Base-by-base conservation (phyloP, 2,888 invertebrate genomes). In the Synanthedon formicaeformis region DNA sequence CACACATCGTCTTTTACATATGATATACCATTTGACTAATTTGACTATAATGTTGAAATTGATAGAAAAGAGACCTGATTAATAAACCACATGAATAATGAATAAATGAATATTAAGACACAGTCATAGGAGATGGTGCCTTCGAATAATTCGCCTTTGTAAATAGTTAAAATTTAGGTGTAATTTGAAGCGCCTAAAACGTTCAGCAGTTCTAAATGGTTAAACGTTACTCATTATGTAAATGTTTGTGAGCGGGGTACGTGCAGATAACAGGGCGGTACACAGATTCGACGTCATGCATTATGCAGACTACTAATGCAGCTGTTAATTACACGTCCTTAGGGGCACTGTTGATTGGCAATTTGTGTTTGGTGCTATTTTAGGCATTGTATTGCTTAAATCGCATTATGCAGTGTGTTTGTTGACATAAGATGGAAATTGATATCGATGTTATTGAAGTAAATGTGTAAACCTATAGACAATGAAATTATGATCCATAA, bases 221-320 rank as follows among this genome's bases (percentile, higher is more conserved):
- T 65, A 65, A 70, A 69, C 68, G 65, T 64, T 64, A 62, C 62
- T 74, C 68, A 75, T 79, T 75, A 79, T 73, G 78, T 73, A 71
- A 76, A 75, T 75, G 71, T 77, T 75, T 73, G 72, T 74, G 67
- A 71, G 66, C 69, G 65, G 69, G 65, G 74, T 60, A 58, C 67
- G 62, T 55, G 58, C 65, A 69, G 75, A 78, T 78, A 76, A 75
- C 73, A 72, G 65, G 62, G 59, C 58, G 62, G 61, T 18, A 60
- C 64, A 66, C 73, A 72, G 76, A 79, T 76, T 78, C 72, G 62
- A 64, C 65, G 66, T 70, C 71, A 81, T 82, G 78, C 78, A 82
- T 83, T 74, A 82, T 81, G 76, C 76, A 80, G 58, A 58, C 62
- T 65, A 64, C 77, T 79, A 81, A 82, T 82, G 76, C 69, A 71